A percentile compares a stretch with the other conserved stretches of the same genome.
Evolutionary conservation across 2,888 invertebrate genomes (phyloP).

Genomic region (Alloplasta piceator): DNA sequence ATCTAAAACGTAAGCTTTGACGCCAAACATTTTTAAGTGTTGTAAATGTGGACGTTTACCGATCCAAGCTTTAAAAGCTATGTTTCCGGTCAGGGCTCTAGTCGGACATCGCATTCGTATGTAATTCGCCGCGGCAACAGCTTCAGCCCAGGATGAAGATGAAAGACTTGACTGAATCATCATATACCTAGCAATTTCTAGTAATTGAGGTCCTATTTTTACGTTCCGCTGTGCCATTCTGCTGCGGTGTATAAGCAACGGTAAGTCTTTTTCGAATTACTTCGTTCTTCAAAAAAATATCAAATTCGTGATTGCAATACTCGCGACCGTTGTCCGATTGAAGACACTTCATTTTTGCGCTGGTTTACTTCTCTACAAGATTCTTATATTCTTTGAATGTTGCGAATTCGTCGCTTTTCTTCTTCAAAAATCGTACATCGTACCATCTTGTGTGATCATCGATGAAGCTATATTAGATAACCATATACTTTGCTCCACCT

Average conservation of each 20-base stretch:
- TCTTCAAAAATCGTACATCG: conserved; percentile 64
- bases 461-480: conserved; percentile 71
- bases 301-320: conserved; percentile 67
- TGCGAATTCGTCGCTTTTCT: conserved; percentile 63
- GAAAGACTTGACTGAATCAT: conserved; percentile 65
- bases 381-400: conserved; percentile 65
- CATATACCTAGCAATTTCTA: conserved; percentile 73
- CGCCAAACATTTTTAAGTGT: conserved; percentile 69
- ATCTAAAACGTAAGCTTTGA: conserved; percentile 54
- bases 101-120: conserved; percentile 55
- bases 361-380: conserved; percentile 65
- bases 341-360: conserved; percentile 63
- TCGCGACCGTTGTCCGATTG: conserved; percentile 68
- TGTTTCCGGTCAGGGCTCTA: conserved; percentile 32
- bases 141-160: conserved; percentile 64
- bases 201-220: conserved; percentile 72
- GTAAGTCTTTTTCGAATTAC: conserved; percentile 68
- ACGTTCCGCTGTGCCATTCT: conserved; percentile 74
- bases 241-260: conserved; percentile 70
- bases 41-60: conserved; percentile 60
- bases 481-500: conserved; percentile 66
- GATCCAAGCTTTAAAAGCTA: conserved; percentile 53
- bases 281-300: conserved; percentile 65
- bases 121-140: conserved; percentile 49
- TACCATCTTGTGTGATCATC: conserved; percentile 70